phyloP scores from a whole-genome alignment of 92 coral and sea anemone genomes.

The Pocillopora meandrina region DNA sequence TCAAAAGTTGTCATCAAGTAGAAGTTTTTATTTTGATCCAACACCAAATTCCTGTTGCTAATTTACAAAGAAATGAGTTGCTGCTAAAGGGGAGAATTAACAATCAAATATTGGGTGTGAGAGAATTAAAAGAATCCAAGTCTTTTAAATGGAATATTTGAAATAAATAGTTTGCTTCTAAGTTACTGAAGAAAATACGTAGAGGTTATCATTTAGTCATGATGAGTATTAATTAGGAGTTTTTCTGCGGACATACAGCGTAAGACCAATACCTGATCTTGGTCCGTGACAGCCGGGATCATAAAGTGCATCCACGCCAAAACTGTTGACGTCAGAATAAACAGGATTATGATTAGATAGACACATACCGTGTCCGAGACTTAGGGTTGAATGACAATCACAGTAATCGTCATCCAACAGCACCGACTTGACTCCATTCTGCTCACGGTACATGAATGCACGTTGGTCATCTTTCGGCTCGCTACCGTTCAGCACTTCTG shows the following conservation, averaged over 20 bases:
- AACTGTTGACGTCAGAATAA: constrained; percentile 32
- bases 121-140: too few relatives aligned
- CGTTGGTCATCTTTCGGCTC: constrained; percentile 31
- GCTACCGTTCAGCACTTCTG: constrained; percentile 46
- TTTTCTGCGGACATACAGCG: constrained; percentile 41
- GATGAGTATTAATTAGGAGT: neutral
- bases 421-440: constrained; percentile 61
- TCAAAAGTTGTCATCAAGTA: too few relatives aligned
- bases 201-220: too few relatives aligned
- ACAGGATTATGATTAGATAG: neutral
- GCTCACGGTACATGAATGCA: constrained; percentile 73
- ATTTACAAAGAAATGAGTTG: too few relatives aligned
- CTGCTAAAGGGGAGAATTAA: too few relatives aligned
- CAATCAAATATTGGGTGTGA: too few relatives aligned
- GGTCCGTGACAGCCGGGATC: constrained; percentile 55
- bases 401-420: constrained; percentile 64
- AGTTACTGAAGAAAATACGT: too few relatives aligned
- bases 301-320: constrained; percentile 61
- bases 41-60: too few relatives aligned
- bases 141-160: too few relatives aligned
- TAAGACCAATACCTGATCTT: constrained; percentile 50
- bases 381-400: constrained; percentile 46
- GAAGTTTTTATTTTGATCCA: too few relatives aligned
- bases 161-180: too few relatives aligned
- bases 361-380: constrained; percentile 63